Conservation (phyloP, 2,113 vertebrate species). For the Stegostoma tigrinum region DNA sequence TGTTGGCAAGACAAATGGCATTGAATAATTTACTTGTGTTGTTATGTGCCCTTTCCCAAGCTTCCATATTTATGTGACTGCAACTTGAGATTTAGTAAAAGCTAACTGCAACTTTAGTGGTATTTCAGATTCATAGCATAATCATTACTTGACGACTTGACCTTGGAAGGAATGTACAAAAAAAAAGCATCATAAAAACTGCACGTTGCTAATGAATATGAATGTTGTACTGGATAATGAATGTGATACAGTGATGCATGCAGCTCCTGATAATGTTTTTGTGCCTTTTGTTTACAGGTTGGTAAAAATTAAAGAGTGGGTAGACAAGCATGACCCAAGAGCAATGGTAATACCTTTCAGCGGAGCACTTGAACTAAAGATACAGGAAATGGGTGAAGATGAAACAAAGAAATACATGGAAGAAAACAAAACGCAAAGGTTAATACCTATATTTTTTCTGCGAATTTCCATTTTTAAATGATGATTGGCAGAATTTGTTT, state of each 20-base stretch:
- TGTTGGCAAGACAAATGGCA: not conserved
- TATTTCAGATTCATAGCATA: not conserved
- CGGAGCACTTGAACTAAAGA: constrained; percentile 84
- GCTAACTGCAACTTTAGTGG: not conserved
- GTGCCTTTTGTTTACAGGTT: constrained; percentile 79
- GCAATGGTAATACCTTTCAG: constrained; percentile 95
- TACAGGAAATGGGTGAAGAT: constrained; percentile 81
- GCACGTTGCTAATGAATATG: constrained; percentile 77
- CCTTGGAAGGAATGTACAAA: constrained; percentile 73
- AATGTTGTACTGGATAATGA: constrained; percentile 74
- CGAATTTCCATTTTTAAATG: constrained; percentile 86
- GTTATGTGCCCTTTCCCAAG: not conserved
- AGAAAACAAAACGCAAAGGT: constrained; percentile 96
- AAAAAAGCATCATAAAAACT: constrained; percentile 73
- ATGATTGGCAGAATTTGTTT: not conserved
- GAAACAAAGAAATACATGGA: constrained; percentile 80
- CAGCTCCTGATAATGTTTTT: constrained; percentile 76
- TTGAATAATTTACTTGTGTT: not conserved
- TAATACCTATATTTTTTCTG: constrained; percentile 96
- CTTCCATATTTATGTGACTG: not conserved
- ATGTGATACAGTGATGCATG: constrained; percentile 72
- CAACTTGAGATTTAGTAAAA: not conserved
- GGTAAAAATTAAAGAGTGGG: constrained; percentile 99
- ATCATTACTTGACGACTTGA: constrained; percentile 57
- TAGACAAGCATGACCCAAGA: constrained; percentile 89